Conservation (phyloP, 2,113 vertebrate species). For the Mobula hypostoma region DNA sequence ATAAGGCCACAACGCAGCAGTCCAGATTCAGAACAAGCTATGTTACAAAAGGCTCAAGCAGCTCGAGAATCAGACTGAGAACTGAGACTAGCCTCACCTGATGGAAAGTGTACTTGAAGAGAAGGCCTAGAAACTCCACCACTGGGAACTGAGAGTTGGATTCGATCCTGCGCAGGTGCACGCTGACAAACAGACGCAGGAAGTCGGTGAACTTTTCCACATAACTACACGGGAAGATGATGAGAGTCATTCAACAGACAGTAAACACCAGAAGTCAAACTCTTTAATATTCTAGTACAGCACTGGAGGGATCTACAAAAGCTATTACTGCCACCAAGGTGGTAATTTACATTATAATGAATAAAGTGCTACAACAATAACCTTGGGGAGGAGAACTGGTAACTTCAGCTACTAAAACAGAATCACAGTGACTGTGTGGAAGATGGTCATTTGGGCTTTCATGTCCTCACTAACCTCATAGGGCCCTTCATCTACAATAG, state of each 20-base stretch:
- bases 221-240: conserved; percentile 63
- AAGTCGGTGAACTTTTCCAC: conserved; percentile 98
- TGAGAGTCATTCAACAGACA: conserved; percentile 40
- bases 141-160: conserved; percentile 92
- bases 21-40: background rate
- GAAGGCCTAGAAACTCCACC: conserved; percentile 85
- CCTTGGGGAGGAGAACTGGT: conserved; percentile 59
- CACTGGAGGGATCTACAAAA: background rate
- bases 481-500: no score
- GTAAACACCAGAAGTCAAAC: background rate
- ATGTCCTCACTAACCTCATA: no score
- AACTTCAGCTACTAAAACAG: conserved; percentile 55
- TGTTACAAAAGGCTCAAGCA: background rate
- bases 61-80: background rate
- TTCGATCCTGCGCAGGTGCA: conserved; percentile 89
- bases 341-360: conserved; percentile 36
- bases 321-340: conserved; percentile 48
- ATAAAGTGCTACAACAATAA: conserved; percentile 59
- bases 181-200: conserved; percentile 89
- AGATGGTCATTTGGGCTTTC: no score
- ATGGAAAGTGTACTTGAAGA: conserved; percentile 98
- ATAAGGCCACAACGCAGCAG: background rate
- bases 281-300: background rate
- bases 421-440: no score
- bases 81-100: conserved; percentile 65